A percentile compares a stretch with the other conserved stretches of the same genome.
Evolutionary conservation across 2,113 vertebrate species (phyloP).

Genomic region (Gallinago jamesoni): DNA sequence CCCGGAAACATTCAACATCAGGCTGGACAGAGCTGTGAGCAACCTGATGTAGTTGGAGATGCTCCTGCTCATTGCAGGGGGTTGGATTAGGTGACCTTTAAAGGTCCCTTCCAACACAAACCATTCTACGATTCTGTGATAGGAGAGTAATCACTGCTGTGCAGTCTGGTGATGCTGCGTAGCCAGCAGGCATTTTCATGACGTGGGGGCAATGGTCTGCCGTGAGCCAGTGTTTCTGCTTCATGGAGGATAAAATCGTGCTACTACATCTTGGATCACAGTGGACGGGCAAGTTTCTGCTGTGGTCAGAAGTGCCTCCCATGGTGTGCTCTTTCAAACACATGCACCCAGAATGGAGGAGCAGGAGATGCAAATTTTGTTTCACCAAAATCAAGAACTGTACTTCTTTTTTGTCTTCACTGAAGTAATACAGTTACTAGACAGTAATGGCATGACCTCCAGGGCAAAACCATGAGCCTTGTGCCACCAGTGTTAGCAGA

Average conservation of each 20-base stretch:
- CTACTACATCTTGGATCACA: background rate
- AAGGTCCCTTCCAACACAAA: background rate
- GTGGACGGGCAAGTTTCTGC: background rate
- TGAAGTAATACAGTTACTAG: background rate
- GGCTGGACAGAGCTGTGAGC: background rate
- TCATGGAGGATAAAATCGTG: background rate
- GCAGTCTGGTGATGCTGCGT: background rate
- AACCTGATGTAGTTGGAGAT: background rate
- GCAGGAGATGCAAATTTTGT: background rate
- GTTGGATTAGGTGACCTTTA: background rate
- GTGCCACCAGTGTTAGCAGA: background rate
- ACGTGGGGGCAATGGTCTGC: background rate
- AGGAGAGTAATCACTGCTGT: background rate
- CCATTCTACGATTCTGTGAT: background rate
- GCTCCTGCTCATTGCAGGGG: background rate
- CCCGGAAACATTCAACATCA: background rate
- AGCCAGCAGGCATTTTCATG: background rate
- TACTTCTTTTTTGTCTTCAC: background rate
- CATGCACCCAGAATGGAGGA: accelerated
- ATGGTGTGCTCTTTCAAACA: background rate
- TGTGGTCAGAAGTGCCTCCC: background rate
- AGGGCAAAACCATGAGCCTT: background rate
- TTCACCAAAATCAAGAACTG: background rate
- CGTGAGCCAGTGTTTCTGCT: background rate
- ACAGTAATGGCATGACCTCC: background rate